These are phyloP conservation scores for Clytia hemisphaerica DNA, from an alignment of 30 jellyfish, hydroid and myxozoan genomes.

Conservation along the genomic window DNA sequence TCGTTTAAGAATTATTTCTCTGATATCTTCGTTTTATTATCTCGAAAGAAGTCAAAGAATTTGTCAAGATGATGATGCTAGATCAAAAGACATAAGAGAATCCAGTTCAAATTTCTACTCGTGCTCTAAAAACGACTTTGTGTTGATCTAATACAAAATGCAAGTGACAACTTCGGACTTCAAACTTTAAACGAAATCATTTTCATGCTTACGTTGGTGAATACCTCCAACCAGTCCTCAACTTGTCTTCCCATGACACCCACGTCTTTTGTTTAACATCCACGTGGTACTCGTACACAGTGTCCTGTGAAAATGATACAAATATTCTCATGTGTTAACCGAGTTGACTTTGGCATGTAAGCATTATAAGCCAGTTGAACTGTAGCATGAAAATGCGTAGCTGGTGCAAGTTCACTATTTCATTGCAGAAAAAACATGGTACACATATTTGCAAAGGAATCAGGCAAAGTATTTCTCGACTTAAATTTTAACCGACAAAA, in stretches of 20 bases:
- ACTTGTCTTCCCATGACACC: slow-evolving; percentile 90
- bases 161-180: background rate
- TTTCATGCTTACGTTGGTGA: slow-evolving; percentile 55
- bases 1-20: background rate
- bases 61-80: background rate
- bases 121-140: background rate
- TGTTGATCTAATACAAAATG: background rate
- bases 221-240: slow-evolving; percentile 87
- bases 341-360: too few species aligned
- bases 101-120: background rate
- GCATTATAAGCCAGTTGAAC: too few species aligned
- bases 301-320: slow-evolving; percentile 49
- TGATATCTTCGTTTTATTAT: background rate
- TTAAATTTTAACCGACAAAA: too few species aligned
- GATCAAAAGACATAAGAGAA: background rate
- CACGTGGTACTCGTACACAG: slow-evolving; percentile 91
- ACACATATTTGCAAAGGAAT: too few species aligned
- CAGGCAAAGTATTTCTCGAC: too few species aligned
- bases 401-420: too few species aligned
- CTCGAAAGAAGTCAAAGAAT: background rate
- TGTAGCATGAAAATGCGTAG: too few species aligned
- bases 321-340: too few species aligned
- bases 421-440: too few species aligned
- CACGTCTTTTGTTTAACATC: slow-evolving; percentile 83
- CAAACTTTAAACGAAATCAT: background rate